These are phyloP conservation scores for Platycercus adscitus DNA, from an alignment of 2,113 vertebrate genomes.

Conservation along the genomic window DNA sequence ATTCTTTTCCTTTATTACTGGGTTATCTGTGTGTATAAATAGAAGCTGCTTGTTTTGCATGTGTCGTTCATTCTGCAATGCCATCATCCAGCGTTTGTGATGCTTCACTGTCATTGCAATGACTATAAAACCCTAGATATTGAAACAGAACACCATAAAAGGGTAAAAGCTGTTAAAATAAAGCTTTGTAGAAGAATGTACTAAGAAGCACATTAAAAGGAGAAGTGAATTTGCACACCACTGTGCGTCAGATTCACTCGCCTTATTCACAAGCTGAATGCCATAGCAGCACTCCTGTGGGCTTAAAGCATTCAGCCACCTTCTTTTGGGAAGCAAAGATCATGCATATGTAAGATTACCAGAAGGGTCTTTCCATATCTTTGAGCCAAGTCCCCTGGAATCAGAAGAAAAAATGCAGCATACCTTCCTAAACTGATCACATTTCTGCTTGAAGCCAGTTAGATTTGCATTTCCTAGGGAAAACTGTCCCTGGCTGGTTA, in stretches of 20 bases:
- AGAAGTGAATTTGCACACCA: not conserved
- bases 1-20: not conserved
- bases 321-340: not conserved
- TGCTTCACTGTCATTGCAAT: not conserved
- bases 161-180: not conserved
- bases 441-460: not conserved
- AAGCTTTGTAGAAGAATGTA: not conserved
- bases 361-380: not conserved
- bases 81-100: conserved; percentile 38
- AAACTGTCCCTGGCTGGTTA: not conserved
- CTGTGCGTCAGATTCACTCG: not conserved
- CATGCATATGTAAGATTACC: not conserved
- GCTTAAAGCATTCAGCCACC: not conserved
- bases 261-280: not conserved
- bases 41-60: not conserved
- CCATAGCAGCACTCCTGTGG: not conserved
- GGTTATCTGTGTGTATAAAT: not conserved
- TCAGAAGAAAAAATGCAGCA: not conserved
- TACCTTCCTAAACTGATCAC: not conserved
- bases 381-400: not conserved
- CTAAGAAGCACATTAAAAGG: not conserved
- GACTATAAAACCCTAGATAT: not conserved
- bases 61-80: conserved; percentile 36
- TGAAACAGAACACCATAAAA: not conserved
- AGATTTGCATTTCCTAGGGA: not conserved